phyloP scores from a whole-genome alignment of 2,888 invertebrate genomes.

The Philaethria dido region DNA sequence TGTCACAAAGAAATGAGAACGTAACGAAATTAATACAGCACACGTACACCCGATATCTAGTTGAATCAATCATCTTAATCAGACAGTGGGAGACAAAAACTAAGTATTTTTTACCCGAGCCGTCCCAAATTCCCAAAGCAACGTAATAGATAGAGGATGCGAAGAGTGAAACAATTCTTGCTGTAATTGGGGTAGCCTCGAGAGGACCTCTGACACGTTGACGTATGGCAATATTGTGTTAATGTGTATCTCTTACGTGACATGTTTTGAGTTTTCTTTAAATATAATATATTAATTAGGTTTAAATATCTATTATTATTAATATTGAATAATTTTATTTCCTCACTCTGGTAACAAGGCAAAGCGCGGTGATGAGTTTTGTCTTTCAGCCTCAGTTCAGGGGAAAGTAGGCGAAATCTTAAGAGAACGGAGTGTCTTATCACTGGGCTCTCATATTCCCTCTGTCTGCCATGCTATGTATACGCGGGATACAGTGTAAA shows the following conservation, averaged over 20 bases:
- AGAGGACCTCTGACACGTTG: conserved; percentile 66
- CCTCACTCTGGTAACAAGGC: too few relatives aligned
- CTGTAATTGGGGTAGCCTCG: conserved; percentile 74
- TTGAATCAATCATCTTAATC: conserved; percentile 68
- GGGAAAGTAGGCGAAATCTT: too few relatives aligned
- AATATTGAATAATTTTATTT: too few relatives aligned
- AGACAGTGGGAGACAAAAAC: conserved; percentile 47
- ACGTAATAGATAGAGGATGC: conserved; percentile 73
- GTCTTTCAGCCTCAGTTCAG: too few relatives aligned
- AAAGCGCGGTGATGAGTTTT: too few relatives aligned
- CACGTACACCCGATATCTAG: conserved; percentile 36
- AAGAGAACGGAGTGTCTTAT: too few relatives aligned
- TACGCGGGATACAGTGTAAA: too few relatives aligned
- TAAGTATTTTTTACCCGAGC: conserved; percentile 65
- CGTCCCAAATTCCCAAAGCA: conserved; percentile 64
- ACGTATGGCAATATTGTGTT: conserved; percentile 78
- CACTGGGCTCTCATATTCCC: too few relatives aligned
- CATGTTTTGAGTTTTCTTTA: conserved; percentile 12
- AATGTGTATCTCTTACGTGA: conserved; percentile 53
- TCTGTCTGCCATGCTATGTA: too few relatives aligned
- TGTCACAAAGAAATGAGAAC: background rate
- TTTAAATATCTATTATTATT: too few relatives aligned
- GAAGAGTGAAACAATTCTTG: conserved; percentile 74
- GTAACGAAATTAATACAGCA: conserved; percentile 31
- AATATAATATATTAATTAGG: background rate